phyloP scores from a whole-genome alignment of 2,113 vertebrate species.

The Climacteris rufus region DNA sequence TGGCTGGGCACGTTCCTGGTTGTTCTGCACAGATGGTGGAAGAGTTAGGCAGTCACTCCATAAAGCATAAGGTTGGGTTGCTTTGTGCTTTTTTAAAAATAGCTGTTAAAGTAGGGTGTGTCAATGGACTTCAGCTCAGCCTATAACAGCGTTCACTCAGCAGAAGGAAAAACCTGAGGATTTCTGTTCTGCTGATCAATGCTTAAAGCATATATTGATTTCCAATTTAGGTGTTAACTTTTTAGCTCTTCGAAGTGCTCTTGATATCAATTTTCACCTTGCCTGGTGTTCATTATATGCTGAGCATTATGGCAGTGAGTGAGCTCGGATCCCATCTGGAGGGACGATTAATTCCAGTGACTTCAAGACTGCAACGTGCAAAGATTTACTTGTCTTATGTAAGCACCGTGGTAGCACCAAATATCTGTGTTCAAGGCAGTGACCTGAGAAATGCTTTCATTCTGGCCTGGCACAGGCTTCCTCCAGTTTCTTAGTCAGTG shows the following conservation, averaged over 20 bases:
- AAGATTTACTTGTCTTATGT: constrained; percentile 51
- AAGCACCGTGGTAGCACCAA: constrained; percentile 41
- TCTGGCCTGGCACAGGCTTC: constrained; percentile 20
- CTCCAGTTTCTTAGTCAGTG: constrained; percentile 46
- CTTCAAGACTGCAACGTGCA: background rate
- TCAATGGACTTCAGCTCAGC: background rate
- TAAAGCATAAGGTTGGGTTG: background rate
- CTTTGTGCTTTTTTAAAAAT: background rate
- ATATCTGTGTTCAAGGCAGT: constrained; percentile 50
- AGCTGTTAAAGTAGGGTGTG: background rate
- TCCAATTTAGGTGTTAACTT: constrained; percentile 51
- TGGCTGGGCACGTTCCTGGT: background rate
- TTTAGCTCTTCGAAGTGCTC: constrained; percentile 28
- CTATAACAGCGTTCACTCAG: background rate
- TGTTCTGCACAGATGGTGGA: background rate
- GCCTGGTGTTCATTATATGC: constrained; percentile 1
- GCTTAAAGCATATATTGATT: constrained; percentile 33
- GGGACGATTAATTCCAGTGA: background rate
- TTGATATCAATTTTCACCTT: constrained; percentile 42
- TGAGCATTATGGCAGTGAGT: background rate
- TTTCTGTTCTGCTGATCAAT: constrained; percentile 22
- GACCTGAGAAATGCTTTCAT: constrained; percentile 64
- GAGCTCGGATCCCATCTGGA: background rate
- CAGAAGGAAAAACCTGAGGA: background rate
- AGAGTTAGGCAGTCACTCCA: background rate